Conservation (phyloP, 2,113 vertebrate genomes). For the Lathamus discolor region DNA sequence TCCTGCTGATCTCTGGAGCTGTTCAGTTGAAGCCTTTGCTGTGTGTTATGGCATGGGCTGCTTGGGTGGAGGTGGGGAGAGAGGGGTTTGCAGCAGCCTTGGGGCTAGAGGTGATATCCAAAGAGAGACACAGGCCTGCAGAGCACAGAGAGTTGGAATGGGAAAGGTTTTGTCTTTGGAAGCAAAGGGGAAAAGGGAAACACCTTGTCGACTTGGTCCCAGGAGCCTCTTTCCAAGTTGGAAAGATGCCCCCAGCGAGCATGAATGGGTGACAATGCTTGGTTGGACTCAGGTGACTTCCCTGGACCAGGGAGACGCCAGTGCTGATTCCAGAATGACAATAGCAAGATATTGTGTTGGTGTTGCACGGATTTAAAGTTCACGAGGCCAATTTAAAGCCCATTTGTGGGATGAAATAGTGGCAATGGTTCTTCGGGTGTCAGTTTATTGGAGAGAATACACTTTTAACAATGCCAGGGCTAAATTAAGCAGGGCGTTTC, state of each 20-base stretch:
- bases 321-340: not conserved
- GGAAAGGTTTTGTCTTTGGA: not conserved
- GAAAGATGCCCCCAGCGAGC: fast-evolving
- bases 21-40: not conserved
- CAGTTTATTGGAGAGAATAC: not conserved
- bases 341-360: not conserved
- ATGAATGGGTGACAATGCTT: not conserved
- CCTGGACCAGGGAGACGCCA: not conserved
- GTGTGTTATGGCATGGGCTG: not conserved
- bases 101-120: not conserved
- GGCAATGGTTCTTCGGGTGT: conserved; percentile 22
- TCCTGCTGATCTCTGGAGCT: not conserved
- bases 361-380: not conserved
- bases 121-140: fast-evolving
- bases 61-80: not conserved
- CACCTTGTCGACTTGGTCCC: not conserved
- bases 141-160: fast-evolving
- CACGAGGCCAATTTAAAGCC: not conserved
- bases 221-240: not conserved
- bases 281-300: not conserved
- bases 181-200: not conserved
- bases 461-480: not conserved
- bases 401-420: not conserved
- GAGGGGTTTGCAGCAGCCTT: not conserved
- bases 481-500: conserved; percentile 29